phyloP scores from a whole-genome alignment of 2,797 vertebrate genomes.

The Neosalanx taihuensis region DNA sequence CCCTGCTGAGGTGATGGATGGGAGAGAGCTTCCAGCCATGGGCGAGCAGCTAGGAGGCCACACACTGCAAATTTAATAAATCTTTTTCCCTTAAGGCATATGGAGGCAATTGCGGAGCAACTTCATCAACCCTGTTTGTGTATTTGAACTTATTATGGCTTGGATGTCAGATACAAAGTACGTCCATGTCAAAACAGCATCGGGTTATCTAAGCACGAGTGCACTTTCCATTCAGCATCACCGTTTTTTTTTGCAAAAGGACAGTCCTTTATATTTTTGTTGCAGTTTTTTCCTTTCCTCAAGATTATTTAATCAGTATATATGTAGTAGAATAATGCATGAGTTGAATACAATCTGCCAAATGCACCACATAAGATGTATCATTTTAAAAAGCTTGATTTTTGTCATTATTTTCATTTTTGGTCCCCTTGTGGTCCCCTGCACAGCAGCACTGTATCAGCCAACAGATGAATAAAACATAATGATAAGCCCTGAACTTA shows the following conservation, averaged over 20 bases:
- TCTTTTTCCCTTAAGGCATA: constrained; percentile 51
- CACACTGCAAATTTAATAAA: constrained; percentile 63
- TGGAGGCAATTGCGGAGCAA: constrained; percentile 58
- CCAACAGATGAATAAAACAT: constrained; percentile 67
- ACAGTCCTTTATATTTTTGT: neutral
- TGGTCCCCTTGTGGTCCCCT: constrained; percentile 27
- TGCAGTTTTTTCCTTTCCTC: neutral
- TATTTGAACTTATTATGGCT: constrained; percentile 57
- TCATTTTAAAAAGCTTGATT: constrained; percentile 21
- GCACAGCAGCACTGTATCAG: constrained; percentile 41
- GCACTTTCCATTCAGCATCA: constrained; percentile 17
- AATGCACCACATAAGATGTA: neutral
- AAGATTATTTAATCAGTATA: neutral
- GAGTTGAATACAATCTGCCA: neutral
- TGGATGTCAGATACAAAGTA: constrained; percentile 58
- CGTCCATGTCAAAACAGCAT: constrained; percentile 47
- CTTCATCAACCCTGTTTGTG: constrained; percentile 47
- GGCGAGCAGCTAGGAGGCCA: constrained; percentile 57
- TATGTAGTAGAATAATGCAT: neutral
- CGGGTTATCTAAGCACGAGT: constrained; percentile 29
- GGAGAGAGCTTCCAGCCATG: constrained; percentile 53
- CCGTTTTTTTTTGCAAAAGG: constrained; percentile 22
- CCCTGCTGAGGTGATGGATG: constrained; percentile 66
- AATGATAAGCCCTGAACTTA: constrained; percentile 54
- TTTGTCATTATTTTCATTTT: constrained; percentile 33